Evolutionary conservation across 30 jellyfish, hydroid and myxozoan species (phyloP), one percentile per base, ranked within the genome.

Genomic region (Phacellophora camtschatica): DNA sequence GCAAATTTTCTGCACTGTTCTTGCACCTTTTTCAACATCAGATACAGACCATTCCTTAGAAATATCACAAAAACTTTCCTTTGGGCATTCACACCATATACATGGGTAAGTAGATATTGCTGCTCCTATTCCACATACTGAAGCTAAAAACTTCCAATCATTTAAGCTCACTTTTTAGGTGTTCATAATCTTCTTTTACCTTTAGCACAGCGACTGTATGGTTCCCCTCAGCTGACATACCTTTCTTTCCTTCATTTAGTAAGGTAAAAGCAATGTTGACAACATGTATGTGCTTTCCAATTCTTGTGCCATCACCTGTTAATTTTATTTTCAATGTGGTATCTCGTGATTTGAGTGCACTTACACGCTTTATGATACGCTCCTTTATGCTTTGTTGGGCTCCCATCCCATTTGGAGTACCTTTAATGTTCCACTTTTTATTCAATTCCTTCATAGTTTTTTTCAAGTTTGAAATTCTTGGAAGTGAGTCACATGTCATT

Each of bases 61-160:
- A 18, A 25, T 10, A 28, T 55, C 88, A 30, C 23, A 37, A 8
- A 22, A 7, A 13, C 23, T 25, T 7, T 28, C 48, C 32, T 42
- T 34, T n/a, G 88, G 81, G 71, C 88, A 75, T 22, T 53, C 24
- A 32, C 88, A 75, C 88, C 88, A 58, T 15, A 75, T 33, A 42
- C 88, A 75, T 56, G 88, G 66, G 34, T n/a, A 75, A 7, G 36
- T 42, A 13, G 36, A 28, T 12, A 35, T 55, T 19, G 83, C 81
- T 12, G 82, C 65, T 39, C 79, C 79, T 39, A 75, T 37, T 9
- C 88, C 88, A 5, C 49, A 12, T 32, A 57, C 79, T 2, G 20
- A 15, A 6, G 88, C 88, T 20, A 55, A 32, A 45, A 75, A 75
- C 35, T 75, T 75, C 88, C 88, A 75, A 5, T 75, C 88, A 20